A percentile compares a stretch with the other conserved stretches of the same genome.
Conservation (phyloP, 2,888 invertebrate species). For the Prosapia bicincta region DNA sequence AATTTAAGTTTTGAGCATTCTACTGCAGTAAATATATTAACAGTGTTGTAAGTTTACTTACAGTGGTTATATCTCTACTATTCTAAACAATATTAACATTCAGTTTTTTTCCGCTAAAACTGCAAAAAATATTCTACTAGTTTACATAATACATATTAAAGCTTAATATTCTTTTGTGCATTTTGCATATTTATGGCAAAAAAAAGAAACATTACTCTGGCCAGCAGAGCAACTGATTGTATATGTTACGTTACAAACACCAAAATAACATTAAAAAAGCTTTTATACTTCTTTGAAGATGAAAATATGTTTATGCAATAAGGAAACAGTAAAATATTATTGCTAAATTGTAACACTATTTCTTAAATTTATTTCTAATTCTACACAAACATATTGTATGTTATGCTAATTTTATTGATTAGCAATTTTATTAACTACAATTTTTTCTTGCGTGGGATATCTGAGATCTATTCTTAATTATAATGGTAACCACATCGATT, state of each 20-base stretch:
- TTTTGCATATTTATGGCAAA: conserved; percentile 17
- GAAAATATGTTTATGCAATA: conserved; percentile 18
- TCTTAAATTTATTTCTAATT: neutral
- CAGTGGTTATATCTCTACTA: neutral
- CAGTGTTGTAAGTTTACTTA: neutral
- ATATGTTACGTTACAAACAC: conserved; percentile 21
- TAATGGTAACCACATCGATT: neutral
- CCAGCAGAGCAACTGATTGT: conserved; percentile 22
- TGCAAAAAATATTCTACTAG: neutral
- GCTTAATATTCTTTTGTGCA: conserved; percentile 1
- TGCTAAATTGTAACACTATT: conserved; percentile 17
- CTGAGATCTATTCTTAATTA: conserved; percentile 15
- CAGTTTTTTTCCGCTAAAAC: neutral
- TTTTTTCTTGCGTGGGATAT: neutral
- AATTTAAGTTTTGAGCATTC: conserved; percentile 16
- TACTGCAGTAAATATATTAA: conserved; percentile 19
- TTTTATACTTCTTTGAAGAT: conserved; percentile 14
- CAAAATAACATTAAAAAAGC: conserved; percentile 25
- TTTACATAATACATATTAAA: conserved; percentile 6
- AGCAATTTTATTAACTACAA: neutral
- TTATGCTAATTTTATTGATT: neutral
- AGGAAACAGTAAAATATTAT: conserved; percentile 17
- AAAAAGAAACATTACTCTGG: conserved; percentile 21
- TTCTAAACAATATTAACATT: conserved; percentile 21
- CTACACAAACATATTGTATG: neutral